Evolutionary conservation across 2,113 vertebrate genomes (phyloP).

Genomic region (Platysternon megacephalum): DNA sequence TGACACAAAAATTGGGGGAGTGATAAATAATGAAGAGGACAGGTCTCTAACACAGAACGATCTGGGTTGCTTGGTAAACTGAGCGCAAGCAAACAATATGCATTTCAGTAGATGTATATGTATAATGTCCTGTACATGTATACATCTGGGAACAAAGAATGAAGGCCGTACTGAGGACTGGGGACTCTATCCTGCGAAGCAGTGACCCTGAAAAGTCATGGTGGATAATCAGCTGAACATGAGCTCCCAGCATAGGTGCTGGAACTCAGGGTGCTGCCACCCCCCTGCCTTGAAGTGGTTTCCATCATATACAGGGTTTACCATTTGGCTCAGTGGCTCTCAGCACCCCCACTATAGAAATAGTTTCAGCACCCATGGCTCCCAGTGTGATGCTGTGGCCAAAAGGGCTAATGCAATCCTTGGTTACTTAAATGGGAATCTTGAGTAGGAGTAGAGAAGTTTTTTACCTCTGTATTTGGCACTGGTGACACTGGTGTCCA

Average conservation of each 20-base stretch:
- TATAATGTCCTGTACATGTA: too few species aligned
- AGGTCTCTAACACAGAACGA: not conserved
- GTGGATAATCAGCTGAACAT: not conserved
- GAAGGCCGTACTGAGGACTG: not conserved
- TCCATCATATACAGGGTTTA: too few species aligned
- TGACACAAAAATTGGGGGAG: not conserved
- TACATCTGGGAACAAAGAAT: not conserved
- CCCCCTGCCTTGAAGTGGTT: too few species aligned
- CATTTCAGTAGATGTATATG: not conserved
- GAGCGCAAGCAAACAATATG: not conserved
- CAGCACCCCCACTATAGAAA: too few species aligned
- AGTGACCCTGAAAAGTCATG: not conserved
- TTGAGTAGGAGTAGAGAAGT: not conserved
- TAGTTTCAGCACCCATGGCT: too few species aligned
- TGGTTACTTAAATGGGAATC: not conserved
- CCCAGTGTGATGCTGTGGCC: not conserved
- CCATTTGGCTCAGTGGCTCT: too few species aligned
- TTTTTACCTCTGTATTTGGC: not conserved
- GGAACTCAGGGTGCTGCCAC: too few species aligned
- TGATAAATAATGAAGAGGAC: not conserved
- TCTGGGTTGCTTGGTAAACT: not conserved
- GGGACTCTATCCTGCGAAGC: not conserved
- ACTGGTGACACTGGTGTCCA: not conserved
- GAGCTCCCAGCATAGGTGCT: too few species aligned
- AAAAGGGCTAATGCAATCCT: not conserved